Evolutionary conservation across 1,140 invertebrate species (phyloP).

Genomic region (Thaumatotibia leucotreta): DNA sequence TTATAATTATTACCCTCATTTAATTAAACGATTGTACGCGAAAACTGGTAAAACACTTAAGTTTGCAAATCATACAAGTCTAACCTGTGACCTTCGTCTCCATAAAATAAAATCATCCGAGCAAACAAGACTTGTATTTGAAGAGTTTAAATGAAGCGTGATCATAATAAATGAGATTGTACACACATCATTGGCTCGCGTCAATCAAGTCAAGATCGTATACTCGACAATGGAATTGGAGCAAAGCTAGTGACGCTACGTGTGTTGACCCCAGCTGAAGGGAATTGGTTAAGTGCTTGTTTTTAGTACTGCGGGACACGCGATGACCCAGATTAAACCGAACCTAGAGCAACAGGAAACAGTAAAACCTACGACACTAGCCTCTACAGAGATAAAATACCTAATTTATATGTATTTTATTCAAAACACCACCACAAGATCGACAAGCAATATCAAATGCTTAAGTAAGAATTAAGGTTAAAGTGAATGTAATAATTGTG

Average conservation of each 20-base stretch:
- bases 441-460: too few species aligned
- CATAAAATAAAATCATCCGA: too few species aligned
- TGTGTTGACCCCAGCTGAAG: constrained; percentile 5
- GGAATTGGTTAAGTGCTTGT: constrained; percentile 17
- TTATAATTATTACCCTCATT: too few species aligned
- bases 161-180: not conserved
- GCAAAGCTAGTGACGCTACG: constrained; percentile 10
- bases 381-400: not conserved
- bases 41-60: too few species aligned
- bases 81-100: too few species aligned
- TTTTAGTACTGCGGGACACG: not conserved
- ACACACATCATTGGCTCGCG: not conserved
- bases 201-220: constrained; percentile 13
- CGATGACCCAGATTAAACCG: not conserved
- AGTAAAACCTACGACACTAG: not conserved
- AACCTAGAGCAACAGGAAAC: constrained; percentile 7
- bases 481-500: too few species aligned
- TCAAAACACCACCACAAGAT: too few species aligned
- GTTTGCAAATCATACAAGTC: too few species aligned
- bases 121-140: too few species aligned
- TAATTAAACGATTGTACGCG: too few species aligned
- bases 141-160: not conserved
- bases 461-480: too few species aligned
- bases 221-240: not conserved
- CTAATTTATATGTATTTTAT: too few species aligned